Evolutionary conservation across 2,888 invertebrate species (phyloP).

Genomic region (Nephrotoma flavescens): DNA sequence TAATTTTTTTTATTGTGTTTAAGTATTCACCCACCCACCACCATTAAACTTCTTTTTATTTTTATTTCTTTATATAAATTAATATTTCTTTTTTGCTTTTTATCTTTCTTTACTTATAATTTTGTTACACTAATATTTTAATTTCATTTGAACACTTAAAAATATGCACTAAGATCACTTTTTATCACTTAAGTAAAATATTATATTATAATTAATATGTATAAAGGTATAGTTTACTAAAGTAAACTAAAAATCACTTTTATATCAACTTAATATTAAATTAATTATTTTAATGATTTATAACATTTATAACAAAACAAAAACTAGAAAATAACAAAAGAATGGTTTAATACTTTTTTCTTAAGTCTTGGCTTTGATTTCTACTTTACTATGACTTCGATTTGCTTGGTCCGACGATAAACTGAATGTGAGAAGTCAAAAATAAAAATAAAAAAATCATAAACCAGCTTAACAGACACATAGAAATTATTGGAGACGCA

Average conservation of each 20-base stretch:
- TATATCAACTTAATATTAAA: neutral
- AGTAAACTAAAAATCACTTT: neutral
- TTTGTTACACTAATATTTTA: neutral
- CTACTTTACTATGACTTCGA: neutral
- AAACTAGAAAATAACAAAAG: neutral
- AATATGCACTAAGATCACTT: neutral
- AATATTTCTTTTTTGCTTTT: neutral
- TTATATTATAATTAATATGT: neutral
- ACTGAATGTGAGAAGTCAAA: neutral
- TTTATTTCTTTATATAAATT: neutral
- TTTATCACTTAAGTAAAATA: neutral
- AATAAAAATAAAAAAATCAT: neutral
- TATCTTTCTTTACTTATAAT: neutral
- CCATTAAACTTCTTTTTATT: neutral
- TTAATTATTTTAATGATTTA: neutral
- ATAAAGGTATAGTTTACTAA: neutral
- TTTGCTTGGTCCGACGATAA: neutral
- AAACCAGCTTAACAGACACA: neutral
- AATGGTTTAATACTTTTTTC: neutral
- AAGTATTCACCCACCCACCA: slow-evolving; percentile 2
- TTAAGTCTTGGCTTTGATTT: neutral
- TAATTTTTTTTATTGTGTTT: slow-evolving; percentile 2
- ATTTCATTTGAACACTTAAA: neutral
- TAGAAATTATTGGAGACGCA: neutral
- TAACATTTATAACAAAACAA: neutral